These are phyloP conservation scores for Leuciscus waleckii DNA, from an alignment of 2,797 vertebrate species.

Conservation along the genomic window DNA sequence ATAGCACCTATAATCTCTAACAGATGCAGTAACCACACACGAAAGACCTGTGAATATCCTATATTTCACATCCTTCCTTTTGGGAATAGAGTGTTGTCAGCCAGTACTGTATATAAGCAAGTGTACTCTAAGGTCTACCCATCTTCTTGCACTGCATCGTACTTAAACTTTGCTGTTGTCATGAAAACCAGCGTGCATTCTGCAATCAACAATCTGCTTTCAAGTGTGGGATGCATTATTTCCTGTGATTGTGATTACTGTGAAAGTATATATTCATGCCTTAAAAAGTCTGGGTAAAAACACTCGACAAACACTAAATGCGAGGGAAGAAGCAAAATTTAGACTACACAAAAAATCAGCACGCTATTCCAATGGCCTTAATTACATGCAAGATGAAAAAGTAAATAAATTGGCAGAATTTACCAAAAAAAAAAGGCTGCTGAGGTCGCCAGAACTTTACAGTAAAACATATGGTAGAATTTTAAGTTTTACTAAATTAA, in stretches of 20 bases:
- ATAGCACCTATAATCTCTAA: conserved; percentile 10
- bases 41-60: not conserved
- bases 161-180: not conserved
- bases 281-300: conserved; percentile 10
- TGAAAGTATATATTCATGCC: not conserved
- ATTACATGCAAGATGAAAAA: not conserved
- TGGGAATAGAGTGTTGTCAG: not conserved
- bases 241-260: not conserved
- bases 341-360: not conserved
- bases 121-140: not conserved
- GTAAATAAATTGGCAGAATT: not conserved
- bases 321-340: not conserved
- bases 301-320: not conserved
- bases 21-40: not conserved
- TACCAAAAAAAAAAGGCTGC: not conserved
- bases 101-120: not conserved
- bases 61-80: not conserved
- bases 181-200: not conserved
- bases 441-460: not conserved
- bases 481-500: not conserved
- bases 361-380: not conserved
- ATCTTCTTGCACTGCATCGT: not conserved
- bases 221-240: not conserved
- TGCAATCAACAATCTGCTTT: conserved; percentile 14
- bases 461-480: not conserved